Base-by-base conservation (phyloP, 2,113 vertebrate species). In the Rissa tridactyla region DNA sequence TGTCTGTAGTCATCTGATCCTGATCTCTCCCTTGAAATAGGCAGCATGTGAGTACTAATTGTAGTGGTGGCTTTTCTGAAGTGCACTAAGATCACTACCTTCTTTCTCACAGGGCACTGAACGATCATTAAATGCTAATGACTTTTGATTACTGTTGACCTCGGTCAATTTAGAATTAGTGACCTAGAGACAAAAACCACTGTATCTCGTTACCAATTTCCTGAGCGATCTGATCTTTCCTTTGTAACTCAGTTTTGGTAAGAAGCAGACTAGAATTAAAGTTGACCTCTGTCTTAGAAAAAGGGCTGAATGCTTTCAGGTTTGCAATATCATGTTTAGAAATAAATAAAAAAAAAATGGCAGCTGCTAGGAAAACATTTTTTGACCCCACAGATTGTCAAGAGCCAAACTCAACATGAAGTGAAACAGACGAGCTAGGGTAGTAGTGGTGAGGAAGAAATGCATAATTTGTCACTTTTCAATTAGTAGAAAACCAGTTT, bases 201-300 rank as follows among this genome's bases (percentile, higher is more conserved):
- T 97, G 96, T 97, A 97, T 97, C 95, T 96, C 82, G 94, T 97
- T 97, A 97, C 95, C 89, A 96, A 93, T 97, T 97, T 97, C 95
- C 96, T 96, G 93, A 88, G 96, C 78, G 91, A 83, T 97, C 84
- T 96, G 94, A 94, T 95, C 86, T 97, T 87, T 83, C 55, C 82
- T 94, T 96, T 96, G 42, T 94, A 82, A 93, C 71, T 91, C 71
- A 66, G 16, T 90, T 94, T 96, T 94, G 89, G 90, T 94, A 94
- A 95, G 87, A 94, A 86, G 71, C 62, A 88, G 55, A 47, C 65
- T 86, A 92, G 91, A 95, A 94, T 96, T 96, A 83, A 96, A 95
- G 82, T 93, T 95, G 97, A 97, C 94, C 94, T 94, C 83, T 95
- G 81, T 15, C 91, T 90, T 75, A 57, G 83, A 75, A 70, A 91